Percentiles rank a stretch among this genome's conserved stretches.
phyloP scores from a whole-genome alignment of 2,888 invertebrate genomes.

The Oegoconia quadripuncta region DNA sequence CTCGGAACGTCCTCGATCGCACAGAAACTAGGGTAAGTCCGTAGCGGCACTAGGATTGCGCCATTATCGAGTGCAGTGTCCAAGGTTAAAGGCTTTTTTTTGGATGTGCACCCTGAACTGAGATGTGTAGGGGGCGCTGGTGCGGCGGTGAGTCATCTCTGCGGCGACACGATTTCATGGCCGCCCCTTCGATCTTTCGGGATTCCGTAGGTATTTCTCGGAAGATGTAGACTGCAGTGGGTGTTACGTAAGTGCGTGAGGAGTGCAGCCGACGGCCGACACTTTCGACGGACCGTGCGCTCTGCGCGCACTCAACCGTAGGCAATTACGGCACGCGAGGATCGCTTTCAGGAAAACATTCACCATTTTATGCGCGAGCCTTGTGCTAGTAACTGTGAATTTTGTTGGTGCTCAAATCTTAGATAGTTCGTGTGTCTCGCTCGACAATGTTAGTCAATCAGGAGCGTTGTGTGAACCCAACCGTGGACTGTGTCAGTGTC shows the following conservation, averaged over 20 bases:
- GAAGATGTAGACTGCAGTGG: slow-evolving; percentile 63
- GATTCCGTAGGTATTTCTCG: slow-evolving; percentile 40
- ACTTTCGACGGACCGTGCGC: slow-evolving; percentile 51
- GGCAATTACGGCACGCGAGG: slow-evolving; percentile 64
- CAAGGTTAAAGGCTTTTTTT: slow-evolving; percentile 42
- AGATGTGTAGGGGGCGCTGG: slow-evolving; percentile 63
- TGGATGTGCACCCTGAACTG: slow-evolving; percentile 46
- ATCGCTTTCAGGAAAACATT: slow-evolving; percentile 72
- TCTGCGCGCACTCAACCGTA: slow-evolving; percentile 60
- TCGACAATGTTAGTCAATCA: slow-evolving; percentile 22
- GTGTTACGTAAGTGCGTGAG: slow-evolving; percentile 68
- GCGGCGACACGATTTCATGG: slow-evolving; percentile 71
- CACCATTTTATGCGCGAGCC: slow-evolving; percentile 68
- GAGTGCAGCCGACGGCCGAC: slow-evolving; percentile 62
- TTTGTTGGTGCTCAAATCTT: slow-evolving; percentile 21
- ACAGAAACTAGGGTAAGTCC: slow-evolving; percentile 66
- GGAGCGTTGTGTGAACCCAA: slow-evolving; percentile 40
- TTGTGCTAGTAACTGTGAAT: slow-evolving; percentile 49
- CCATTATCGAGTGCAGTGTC: slow-evolving; percentile 40
- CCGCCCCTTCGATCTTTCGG: slow-evolving; percentile 64
- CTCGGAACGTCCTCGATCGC: slow-evolving; percentile 38
- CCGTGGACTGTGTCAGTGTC: slow-evolving; percentile 53
- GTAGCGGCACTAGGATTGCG: slow-evolving; percentile 31
- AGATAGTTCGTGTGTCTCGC: slow-evolving; percentile 31
- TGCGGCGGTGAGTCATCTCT: slow-evolving; percentile 72